phyloP scores from a whole-genome alignment of 2,888 invertebrate species.

The Patella depressa region DNA sequence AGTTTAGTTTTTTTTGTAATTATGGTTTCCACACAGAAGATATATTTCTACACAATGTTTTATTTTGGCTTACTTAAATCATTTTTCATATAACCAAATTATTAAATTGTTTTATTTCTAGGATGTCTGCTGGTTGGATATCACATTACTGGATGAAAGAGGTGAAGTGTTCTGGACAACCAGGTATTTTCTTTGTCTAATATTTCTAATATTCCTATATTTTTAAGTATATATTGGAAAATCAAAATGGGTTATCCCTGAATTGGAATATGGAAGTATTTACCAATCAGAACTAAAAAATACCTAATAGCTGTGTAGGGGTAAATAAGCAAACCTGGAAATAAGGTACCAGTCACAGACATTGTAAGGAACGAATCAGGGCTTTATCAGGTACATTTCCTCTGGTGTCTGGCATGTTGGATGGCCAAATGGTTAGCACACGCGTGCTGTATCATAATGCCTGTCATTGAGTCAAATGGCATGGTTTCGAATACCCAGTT shows the following conservation, averaged over 20 bases:
- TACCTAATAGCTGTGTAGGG: too few species aligned
- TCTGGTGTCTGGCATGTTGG: background rate
- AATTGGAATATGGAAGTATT: too few species aligned
- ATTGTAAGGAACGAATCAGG: too few species aligned
- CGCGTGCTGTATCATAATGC: too few species aligned
- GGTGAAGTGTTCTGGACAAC: conserved; percentile 54
- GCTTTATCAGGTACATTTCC: too few species aligned
- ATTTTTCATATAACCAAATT: background rate
- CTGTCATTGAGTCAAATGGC: too few species aligned
- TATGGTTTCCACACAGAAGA: too few species aligned
- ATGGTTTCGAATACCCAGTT: too few species aligned
- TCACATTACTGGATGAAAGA: conserved; percentile 57
- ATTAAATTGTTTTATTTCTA: conserved; percentile 19
- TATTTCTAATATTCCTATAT: conserved; percentile 4
- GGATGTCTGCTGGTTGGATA: conserved; percentile 56
- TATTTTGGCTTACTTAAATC: background rate
- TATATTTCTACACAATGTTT: background rate
- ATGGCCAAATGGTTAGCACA: too few species aligned
- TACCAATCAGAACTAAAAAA: too few species aligned
- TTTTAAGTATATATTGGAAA: background rate
- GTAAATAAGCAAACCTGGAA: background rate
- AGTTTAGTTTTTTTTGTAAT: too few species aligned
- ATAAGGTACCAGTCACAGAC: background rate
- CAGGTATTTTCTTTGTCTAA: conserved; percentile 39
- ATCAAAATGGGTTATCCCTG: too few species aligned